Base-by-base conservation (phyloP, 1,140 invertebrate species). In the Rhynchophorus ferrugineus region DNA sequence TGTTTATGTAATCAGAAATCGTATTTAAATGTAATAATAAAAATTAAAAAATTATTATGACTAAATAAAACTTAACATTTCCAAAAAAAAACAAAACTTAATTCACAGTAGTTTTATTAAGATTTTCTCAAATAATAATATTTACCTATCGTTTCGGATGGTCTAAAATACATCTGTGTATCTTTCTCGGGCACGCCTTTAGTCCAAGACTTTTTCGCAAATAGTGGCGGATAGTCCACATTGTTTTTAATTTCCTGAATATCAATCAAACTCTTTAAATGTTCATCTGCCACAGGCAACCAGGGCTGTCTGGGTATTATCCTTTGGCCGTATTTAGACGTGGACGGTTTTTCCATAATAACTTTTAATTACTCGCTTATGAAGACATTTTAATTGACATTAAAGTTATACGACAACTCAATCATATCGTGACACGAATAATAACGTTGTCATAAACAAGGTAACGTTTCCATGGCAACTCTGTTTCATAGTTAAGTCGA, bases 131-230 rank as follows among this genome's bases (percentile, higher is more conserved):
- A 5, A 6, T 29, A 6, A 29, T 29, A 19, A 11, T 42, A 11
- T 19, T 60, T 78, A 42, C 75, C 81, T 43, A 83, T 83, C 34
- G 75, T 77, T 68, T 87, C 82, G 34, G 73, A 75, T 2, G 83
- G 83, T 53, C 78, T 80, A 9, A 73, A 68, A 58, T 78, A 77
- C 24, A 73, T 66, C 43, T 74, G 75, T 20, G 72, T 70, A 59
- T 81, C 71, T 57, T 76, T 72, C 48, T 75, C 76, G 0, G 78
- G 76, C 0, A 78, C 73, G 6, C 75, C 73, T 59, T 72, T 74
- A 0, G 78, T 81, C 74, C 75, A 78, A 2, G 77, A 77, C 18
- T 71, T 62, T 24, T 70, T 64, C 29, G 76, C 66, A 58, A 82
- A 73, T 29, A 75, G 62, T 2, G 76, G 76, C 3, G 77, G 78